These are phyloP conservation scores for Caenorhabditis remanei DNA, from an alignment of 1,140 invertebrate species.

Conservation along the genomic window DNA sequence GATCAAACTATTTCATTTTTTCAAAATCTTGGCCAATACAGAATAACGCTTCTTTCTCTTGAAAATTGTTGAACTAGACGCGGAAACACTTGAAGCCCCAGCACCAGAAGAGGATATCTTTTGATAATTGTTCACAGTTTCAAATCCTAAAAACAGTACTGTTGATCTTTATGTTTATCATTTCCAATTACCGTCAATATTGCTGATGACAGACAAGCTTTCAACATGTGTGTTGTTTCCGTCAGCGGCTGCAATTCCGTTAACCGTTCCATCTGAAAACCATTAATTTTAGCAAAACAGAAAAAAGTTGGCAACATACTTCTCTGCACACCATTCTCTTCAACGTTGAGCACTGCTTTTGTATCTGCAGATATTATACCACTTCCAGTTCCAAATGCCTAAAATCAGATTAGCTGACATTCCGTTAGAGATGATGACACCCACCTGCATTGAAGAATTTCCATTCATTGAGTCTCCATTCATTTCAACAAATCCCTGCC, in stretches of 20 bases:
- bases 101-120: conserved; percentile 6
- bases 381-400: conserved; percentile 15
- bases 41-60: conserved; percentile 44
- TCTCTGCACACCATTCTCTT: conserved; percentile 1
- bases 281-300: not conserved
- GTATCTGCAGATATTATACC: conserved; percentile 20
- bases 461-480: conserved; percentile 2
- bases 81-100: conserved; percentile 11
- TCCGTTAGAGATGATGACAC: not conserved
- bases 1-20: conserved; percentile 12
- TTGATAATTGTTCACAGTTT: conserved; percentile 39
- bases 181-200: not conserved
- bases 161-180: too few species aligned
- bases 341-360: conserved; percentile 14
- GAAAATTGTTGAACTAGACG: conserved; percentile 30
- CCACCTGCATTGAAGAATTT: conserved; percentile 33
- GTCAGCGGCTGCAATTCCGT: conserved; percentile 18
- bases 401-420: not conserved
- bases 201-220: conserved; percentile 16
- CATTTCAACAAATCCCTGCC: not conserved
- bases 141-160: not conserved
- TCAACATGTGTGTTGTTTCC: conserved; percentile 28
- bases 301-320: not conserved
- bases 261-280: conserved; percentile 1
- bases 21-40: conserved; percentile 10